These are phyloP conservation scores for Sminthopsis crassicaudata DNA, from an alignment of 2,113 vertebrate species.

Conservation along the genomic window DNA sequence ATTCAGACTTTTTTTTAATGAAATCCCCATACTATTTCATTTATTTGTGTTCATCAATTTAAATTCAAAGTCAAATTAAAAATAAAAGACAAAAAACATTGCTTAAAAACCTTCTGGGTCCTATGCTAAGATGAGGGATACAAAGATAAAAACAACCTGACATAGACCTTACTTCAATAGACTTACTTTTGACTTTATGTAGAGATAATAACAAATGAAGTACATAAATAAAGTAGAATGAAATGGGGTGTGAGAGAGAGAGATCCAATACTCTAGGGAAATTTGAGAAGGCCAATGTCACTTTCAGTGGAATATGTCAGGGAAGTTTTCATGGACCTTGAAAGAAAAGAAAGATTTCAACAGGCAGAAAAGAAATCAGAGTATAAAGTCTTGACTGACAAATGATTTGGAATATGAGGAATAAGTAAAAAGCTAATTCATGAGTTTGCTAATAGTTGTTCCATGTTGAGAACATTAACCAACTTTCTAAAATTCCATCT, in stretches of 20 bases:
- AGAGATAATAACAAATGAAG: neutral
- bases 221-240: neutral
- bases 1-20: neutral
- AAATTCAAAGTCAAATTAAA: neutral
- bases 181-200: neutral
- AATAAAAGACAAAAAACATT: neutral
- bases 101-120: neutral
- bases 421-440: neutral
- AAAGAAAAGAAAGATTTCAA: neutral
- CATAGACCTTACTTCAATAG: neutral
- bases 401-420: conserved; percentile 14
- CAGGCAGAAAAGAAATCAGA: neutral
- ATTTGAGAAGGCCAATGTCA: neutral
- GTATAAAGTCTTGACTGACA: neutral
- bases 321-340: neutral
- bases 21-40: neutral
- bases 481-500: neutral
- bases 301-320: neutral
- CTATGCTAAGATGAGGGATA: neutral
- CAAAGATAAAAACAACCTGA: neutral
- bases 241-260: neutral
- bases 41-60: neutral
- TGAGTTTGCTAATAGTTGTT: conserved; percentile 25
- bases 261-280: neutral
- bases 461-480: neutral